Conservation (phyloP, 2,797 vertebrate species). For the Etheostoma nigrum region DNA sequence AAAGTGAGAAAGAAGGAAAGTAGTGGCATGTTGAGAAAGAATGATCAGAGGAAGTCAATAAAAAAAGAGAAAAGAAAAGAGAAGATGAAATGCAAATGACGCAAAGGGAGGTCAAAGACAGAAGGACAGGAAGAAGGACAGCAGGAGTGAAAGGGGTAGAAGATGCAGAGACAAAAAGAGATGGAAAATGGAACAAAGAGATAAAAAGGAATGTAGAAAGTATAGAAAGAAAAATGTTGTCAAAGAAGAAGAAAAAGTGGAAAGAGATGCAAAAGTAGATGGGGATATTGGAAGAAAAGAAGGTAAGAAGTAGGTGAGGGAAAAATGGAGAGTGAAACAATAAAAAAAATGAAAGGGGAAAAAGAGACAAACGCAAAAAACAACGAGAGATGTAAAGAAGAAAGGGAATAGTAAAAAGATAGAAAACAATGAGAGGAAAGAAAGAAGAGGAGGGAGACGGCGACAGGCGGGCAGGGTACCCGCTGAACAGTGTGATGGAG, state of each 20-base stretch:
- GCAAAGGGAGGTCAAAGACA: not conserved
- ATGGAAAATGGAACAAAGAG: not conserved
- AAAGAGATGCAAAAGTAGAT: not conserved
- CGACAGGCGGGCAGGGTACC: not conserved
- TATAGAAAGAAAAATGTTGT: not conserved
- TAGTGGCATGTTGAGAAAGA: not conserved
- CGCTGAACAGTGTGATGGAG: constrained; percentile 27
- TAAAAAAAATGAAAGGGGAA: too few relatives aligned
- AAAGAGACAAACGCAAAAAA: not conserved
- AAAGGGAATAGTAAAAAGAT: not conserved
- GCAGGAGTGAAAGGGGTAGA: not conserved
- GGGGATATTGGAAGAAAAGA: not conserved
- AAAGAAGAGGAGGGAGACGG: not conserved
- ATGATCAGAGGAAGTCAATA: not conserved
- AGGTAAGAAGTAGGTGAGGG: too few relatives aligned
- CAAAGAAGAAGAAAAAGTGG: not conserved
- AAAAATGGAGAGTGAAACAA: too few relatives aligned
- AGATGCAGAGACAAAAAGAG: too few relatives aligned
- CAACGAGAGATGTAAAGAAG: not conserved
- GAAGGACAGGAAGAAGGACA: not conserved
- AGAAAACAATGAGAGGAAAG: not conserved
- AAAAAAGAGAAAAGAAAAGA: not conserved
- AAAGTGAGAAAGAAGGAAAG: not conserved
- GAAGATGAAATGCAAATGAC: too few relatives aligned
- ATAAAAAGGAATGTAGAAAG: not conserved